Evolutionary conservation across 1,140 invertebrate species (phyloP), one percentile per base, ranked within the genome.

Genomic region (Drosophila teissieri): DNA sequence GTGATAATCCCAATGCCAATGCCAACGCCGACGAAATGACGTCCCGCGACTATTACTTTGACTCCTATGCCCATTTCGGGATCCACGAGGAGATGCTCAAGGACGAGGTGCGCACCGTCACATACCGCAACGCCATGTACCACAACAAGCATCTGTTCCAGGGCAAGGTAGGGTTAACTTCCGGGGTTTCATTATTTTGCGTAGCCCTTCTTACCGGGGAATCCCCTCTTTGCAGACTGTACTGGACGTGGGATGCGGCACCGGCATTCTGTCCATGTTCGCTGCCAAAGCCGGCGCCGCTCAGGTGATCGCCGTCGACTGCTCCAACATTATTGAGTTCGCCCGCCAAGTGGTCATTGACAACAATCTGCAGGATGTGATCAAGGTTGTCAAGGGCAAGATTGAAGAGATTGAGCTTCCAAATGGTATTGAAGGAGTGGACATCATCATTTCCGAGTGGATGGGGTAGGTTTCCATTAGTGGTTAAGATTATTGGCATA

Each of bases 81-180:
- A 99, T 99, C 88, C 99, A 99, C 92, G 99, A 99, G 94, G 99
- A 99, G 93, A 99, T 99, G 99, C 93, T 99, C 31, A 99, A 99
- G 93, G 99, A 99, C 93, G 98, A 99, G 94, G 98, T 99, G 14
- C 95, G 99, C 54, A 99, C 99, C 7, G 93, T 98, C 27, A 99
- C 98, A 3, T 99, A 99, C 92, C 95, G 98, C 48, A 99, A 99
- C 92, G 98, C 99, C 6, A 99, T 99, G 97, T 98, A 98, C 89
- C 98, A 99, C 93, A 99, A 99, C 93, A 98, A 98, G 93, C 99
- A 99, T 94, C 93, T 98, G 39, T 98, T 99, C 92, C 96, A 96
- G 92, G 98, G 97, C 94, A 97, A 98, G 94, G 96, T 97, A 96
- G 95, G 93, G 12, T 36, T 19, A 0, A 6, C 1, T 19, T 17